phyloP scores from a whole-genome alignment of 2,797 vertebrate genomes.

The Nannoperca obscura region DNA sequence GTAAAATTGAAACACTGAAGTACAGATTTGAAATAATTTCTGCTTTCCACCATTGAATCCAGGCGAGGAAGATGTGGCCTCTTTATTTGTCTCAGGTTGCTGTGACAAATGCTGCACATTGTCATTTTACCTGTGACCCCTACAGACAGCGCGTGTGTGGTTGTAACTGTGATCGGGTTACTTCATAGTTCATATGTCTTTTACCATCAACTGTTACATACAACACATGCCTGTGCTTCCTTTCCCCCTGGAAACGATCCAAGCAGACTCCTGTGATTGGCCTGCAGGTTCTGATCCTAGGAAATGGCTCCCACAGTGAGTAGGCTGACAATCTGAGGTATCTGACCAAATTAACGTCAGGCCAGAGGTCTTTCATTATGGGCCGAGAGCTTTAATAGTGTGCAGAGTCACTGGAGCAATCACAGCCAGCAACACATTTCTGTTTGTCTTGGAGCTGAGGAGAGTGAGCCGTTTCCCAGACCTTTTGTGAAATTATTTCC shows the following conservation, averaged over 20 bases:
- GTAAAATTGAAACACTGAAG: not conserved
- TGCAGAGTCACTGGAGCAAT: slow-evolving; percentile 53
- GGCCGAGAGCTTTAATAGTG: slow-evolving; percentile 58
- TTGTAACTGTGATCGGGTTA: slow-evolving; percentile 28
- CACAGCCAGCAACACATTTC: slow-evolving; percentile 64
- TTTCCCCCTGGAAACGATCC: slow-evolving; percentile 56
- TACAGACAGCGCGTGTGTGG: not conserved
- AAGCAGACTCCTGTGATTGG: slow-evolving; percentile 19
- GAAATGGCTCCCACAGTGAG: slow-evolving; percentile 46
- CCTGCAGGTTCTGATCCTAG: slow-evolving; percentile 29
- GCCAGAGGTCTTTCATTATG: slow-evolving; percentile 50
- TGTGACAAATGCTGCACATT: slow-evolving; percentile 26
- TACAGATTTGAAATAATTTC: not conserved
- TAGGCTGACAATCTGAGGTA: slow-evolving; percentile 36
- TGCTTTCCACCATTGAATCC: not conserved
- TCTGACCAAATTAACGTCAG: slow-evolving; percentile 41
- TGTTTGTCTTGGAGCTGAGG: slow-evolving; percentile 74
- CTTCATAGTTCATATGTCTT: slow-evolving; percentile 33
- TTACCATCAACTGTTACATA: slow-evolving; percentile 11
- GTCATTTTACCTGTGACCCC: slow-evolving; percentile 21
- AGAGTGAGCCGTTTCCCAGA: slow-evolving; percentile 55
- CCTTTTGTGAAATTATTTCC: slow-evolving; percentile 72
- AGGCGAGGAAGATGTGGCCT: not conserved
- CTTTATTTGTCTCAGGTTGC: slow-evolving; percentile 13
- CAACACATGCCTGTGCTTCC: slow-evolving; percentile 30